phyloP scores from a whole-genome alignment of 1,140 invertebrate genomes.

The Lepeophtheirus salmonis region DNA sequence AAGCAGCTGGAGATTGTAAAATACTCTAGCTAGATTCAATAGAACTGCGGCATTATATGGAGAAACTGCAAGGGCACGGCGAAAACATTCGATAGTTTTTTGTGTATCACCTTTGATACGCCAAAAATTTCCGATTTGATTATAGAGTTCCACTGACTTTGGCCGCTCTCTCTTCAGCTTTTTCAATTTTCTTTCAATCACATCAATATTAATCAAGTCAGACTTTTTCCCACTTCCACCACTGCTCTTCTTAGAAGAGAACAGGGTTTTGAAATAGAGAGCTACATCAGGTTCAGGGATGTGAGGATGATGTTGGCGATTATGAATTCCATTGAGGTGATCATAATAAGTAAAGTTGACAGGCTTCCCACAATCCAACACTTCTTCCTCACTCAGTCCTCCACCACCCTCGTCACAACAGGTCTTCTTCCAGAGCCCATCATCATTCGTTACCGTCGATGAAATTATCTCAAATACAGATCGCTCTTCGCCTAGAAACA shows the following conservation, averaged over 20 bases:
- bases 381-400: constrained; percentile 28
- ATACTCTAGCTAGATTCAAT: constrained; percentile 57
- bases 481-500: not conserved
- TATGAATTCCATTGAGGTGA: constrained; percentile 56
- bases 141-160: constrained; percentile 61
- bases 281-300: constrained; percentile 46
- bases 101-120: constrained; percentile 27
- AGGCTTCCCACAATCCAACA: constrained; percentile 61
- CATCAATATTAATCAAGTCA: constrained; percentile 59
- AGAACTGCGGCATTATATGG: constrained; percentile 65
- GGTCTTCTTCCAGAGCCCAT: not conserved
- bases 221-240: constrained; percentile 43
- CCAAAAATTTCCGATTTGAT: constrained; percentile 68
- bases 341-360: constrained; percentile 74
- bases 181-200: constrained; percentile 50
- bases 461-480: not conserved
- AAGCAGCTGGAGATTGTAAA: constrained; percentile 63
- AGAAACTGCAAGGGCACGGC: constrained; percentile 56
- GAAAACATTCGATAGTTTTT: constrained; percentile 66
- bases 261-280: constrained; percentile 38
- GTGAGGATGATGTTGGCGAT: constrained; percentile 43
- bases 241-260: constrained; percentile 40
- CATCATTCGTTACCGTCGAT: not conserved
- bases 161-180: constrained; percentile 68
- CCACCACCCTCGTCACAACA: not conserved